A percentile compares a stretch with the other conserved stretches of the same genome.
These are phyloP conservation scores for Lateolabrax maculatus DNA, from an alignment of 2,797 vertebrate genomes.

Conservation along the genomic window DNA sequence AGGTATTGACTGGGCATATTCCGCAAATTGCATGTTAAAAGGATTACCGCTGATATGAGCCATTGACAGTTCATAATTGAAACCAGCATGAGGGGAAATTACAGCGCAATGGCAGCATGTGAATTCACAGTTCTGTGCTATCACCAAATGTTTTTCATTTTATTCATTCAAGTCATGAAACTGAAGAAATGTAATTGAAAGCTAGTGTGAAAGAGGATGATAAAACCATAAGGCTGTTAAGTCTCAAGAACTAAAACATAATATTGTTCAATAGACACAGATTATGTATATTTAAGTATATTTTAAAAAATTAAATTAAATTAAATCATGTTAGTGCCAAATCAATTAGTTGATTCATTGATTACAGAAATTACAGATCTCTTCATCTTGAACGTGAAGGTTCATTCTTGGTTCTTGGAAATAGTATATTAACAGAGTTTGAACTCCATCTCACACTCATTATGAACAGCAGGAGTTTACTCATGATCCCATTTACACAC, in stretches of 20 bases:
- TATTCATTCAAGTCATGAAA: constrained; percentile 51
- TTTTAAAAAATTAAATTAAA: background rate
- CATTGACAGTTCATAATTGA: constrained; percentile 73
- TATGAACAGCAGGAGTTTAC: background rate
- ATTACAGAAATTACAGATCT: background rate
- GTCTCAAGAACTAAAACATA: constrained; percentile 19
- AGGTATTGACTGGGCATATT: constrained; percentile 51
- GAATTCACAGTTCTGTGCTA: constrained; percentile 48
- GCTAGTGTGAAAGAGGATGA: constrained; percentile 34
- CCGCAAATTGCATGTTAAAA: constrained; percentile 53
- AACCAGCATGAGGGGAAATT: constrained; percentile 67
- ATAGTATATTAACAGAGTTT: background rate
- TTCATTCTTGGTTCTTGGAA: constrained; percentile 1
- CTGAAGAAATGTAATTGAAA: constrained; percentile 52
- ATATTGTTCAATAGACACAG: background rate
- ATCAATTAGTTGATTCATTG: background rate
- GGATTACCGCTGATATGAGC: constrained; percentile 67
- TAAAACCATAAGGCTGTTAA: constrained; percentile 5
- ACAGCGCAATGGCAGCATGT: constrained; percentile 31
- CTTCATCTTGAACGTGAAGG: background rate
- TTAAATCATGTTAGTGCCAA: background rate
- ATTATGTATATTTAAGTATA: constrained; percentile 2
- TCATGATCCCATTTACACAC: background rate
- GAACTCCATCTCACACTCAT: background rate
- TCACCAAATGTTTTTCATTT: constrained; percentile 40